These are phyloP conservation scores for Mythimna impura DNA, from an alignment of 2,888 invertebrate genomes.

Conservation along the genomic window DNA sequence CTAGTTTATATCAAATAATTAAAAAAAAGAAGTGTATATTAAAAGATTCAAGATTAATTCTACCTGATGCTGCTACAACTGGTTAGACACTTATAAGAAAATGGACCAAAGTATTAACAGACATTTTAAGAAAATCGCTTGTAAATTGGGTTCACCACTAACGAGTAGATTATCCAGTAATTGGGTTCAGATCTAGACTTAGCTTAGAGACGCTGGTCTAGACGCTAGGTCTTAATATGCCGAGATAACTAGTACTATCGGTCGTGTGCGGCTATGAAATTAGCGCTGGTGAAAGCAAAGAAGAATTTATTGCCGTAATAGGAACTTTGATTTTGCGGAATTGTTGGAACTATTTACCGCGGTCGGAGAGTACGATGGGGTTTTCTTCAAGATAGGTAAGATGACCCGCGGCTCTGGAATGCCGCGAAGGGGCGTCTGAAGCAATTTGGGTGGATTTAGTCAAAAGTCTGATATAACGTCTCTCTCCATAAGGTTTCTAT, in stretches of 20 bases:
- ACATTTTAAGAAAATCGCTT: conserved; percentile 17
- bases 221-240: conserved; percentile 44
- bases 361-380: too few species aligned
- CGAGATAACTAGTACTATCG: conserved; percentile 51
- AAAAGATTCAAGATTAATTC: too few species aligned
- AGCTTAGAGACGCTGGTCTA: conserved; percentile 31
- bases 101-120: neutral
- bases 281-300: conserved; percentile 15
- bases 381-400: too few species aligned
- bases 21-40: too few species aligned
- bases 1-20: too few species aligned
- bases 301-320: neutral
- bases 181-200: conserved; percentile 49
- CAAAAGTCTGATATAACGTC: too few species aligned
- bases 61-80: neutral
- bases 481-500: too few species aligned
- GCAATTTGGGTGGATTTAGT: too few species aligned
- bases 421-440: too few species aligned
- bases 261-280: conserved; percentile 47
- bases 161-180: conserved; percentile 53
- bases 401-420: too few species aligned
- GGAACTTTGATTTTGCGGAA: too few species aligned
- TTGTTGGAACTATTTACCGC: too few species aligned
- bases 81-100: neutral
- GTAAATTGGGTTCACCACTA: conserved; percentile 25